Base-by-base conservation (phyloP, 2,888 invertebrate species). In the Microdon myrmicae region DNA sequence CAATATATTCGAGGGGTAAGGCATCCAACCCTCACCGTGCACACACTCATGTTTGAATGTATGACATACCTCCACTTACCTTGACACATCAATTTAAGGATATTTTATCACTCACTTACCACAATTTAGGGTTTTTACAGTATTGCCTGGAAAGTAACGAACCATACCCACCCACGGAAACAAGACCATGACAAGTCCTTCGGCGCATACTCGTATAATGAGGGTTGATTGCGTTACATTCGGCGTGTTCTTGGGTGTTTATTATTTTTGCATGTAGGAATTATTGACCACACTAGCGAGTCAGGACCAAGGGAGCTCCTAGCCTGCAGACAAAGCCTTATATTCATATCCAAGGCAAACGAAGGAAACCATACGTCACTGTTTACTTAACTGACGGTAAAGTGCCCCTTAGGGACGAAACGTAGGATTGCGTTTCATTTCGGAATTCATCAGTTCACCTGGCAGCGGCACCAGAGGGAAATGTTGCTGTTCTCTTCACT, bases 91-190 rank as follows among this genome's bases (percentile, higher is more conserved):
- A 64, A 51, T 64, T 56, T 64, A 58, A 64, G 64, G 64, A 64
- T 58, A 58, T 58, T 64, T 64, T 64, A 64, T 51, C 64, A 64
- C 64, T 64, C 64, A 58, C 58, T 64, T 64, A 58, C 64, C 58
- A 32, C 58, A 64, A 64, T 64, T 64, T 58, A 64, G 58, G 44
- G 41, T 51, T 45, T 37, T 51, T 51, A 56, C 56, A 58, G 39
- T 56, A 51, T 51, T 53, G 41, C 47, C 26, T 35, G 34, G 23
- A 41, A 55, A 41, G 61, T 64, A 64, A 64, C 58, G 58, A 58
- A 58, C 64, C 58, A 13, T 64, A 47, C 20, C 58, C 64, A 56
- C 51, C 43, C 47, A 56, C 44, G 38, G 32, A 10, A 17, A 6
- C 19, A 5, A n/a, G n/a, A n/a, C n/a, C n/a, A n/a, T n/a, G n/a